Evolutionary conservation across 2,888 invertebrate species (phyloP).

Genomic region (Caenorhabditis zanzibari): DNA sequence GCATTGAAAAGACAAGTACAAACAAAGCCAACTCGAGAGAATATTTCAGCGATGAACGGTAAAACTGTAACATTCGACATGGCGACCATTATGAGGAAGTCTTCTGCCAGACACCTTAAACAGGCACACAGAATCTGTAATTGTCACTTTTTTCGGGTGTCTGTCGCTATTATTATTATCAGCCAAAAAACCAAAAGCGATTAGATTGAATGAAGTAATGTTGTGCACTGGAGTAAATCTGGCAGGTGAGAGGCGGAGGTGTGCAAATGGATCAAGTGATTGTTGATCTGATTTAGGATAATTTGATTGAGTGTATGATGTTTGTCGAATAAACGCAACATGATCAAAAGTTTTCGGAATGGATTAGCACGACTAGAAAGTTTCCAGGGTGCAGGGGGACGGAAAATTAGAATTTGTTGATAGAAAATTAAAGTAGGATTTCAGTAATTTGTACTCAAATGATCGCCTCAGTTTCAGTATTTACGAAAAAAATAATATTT

Average conservation of each 20-base stretch:
- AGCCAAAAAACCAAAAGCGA: not conserved
- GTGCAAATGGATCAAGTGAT: constrained; percentile 22
- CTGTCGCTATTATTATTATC: constrained; percentile 1
- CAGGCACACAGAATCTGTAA: constrained; percentile 4
- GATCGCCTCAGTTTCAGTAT: no score
- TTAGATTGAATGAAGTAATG: not conserved
- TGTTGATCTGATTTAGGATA: constrained; percentile 23
- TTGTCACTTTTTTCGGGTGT: not conserved
- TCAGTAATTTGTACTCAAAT: no score
- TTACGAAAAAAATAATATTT: no score
- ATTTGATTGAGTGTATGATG: constrained; percentile 13
- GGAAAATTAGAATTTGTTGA: no score
- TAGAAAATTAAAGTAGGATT: no score
- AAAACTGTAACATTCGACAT: constrained; percentile 15
- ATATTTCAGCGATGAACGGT: constrained; percentile 27
- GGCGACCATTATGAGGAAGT: constrained; percentile 18
- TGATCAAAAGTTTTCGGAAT: not conserved
- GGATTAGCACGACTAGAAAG: not conserved
- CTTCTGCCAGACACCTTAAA: not conserved
- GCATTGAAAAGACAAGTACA: constrained; percentile 36
- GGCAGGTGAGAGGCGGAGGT: constrained; percentile 6
- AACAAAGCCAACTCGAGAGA: constrained; percentile 32
- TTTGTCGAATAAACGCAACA: constrained; percentile 13
- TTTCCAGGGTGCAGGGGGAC: not conserved
- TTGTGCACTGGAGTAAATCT: not conserved